Base-by-base conservation (phyloP, 2,888 invertebrate species). In the Conomelus anceps region DNA sequence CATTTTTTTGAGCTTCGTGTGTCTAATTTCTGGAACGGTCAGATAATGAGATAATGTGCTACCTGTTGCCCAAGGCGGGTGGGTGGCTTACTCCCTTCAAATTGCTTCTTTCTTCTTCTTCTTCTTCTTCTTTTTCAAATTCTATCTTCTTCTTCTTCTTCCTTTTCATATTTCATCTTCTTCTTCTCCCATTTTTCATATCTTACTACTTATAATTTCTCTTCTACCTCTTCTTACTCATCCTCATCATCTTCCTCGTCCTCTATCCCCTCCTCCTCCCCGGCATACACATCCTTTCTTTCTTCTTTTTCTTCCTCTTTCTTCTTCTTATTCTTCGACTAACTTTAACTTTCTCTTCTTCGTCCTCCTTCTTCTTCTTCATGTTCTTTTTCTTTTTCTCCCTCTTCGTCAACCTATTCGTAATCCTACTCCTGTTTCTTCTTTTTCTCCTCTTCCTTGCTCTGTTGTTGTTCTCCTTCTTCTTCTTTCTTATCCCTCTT, bases 11-110 rank as follows among this genome's bases (percentile, higher is more conserved):
- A 23, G 22, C 20, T 23, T 85, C n/a, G 85, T 85, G 24, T 23
- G 85, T 26, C 29, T 86, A 86, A 86, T 86, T 86, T 86, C 26
- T 26, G 24, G 26, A 26, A 23, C 86, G 86, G 24, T 24, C 22
- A 26, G 86, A 86, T 86, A 86, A 86, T 86, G 86, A 86, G 86
- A 86, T 86, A 86, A 86, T 24, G 86, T 86, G 86, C 86, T 86
- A 86, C 86, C 86, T 20, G 86, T 86, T 17, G 26, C 86, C 26
- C n/a, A 20, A 6, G 86, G 86, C 29, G 11, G 11, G 22, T 85
- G 22, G 86, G 86, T 86, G 86, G 86, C 86, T 26, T 86, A 86
- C 85, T 26, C 17, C 41, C n/a, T 20, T 86, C 86, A 24, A 24
- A 34, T 34, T 63, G 17, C 63, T 22, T 17, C 63, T 34, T 63